Evolutionary conservation across 2,797 vertebrate genomes (phyloP).

Genomic region (Labroides dimidiatus): DNA sequence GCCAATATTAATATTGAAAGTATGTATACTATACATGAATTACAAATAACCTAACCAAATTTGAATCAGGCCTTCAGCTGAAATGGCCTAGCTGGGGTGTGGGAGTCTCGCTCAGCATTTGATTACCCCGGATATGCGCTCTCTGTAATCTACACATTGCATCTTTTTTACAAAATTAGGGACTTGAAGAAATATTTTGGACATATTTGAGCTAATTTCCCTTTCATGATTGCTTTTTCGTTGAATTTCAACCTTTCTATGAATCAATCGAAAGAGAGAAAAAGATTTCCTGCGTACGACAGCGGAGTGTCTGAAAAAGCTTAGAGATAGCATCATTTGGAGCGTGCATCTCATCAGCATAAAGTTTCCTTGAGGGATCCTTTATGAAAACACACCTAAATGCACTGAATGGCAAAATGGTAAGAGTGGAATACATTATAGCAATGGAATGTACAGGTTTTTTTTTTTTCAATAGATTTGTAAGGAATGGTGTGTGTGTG

Average conservation of each 20-base stretch:
- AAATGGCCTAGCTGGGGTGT: no score
- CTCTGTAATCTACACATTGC: neutral
- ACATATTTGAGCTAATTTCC: neutral
- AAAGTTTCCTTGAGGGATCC: neutral
- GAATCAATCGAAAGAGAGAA: neutral
- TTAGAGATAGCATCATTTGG: neutral
- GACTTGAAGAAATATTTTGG: neutral
- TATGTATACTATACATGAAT: no score
- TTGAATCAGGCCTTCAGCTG: conserved; percentile 1
- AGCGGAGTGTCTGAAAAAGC: neutral
- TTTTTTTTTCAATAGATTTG: conserved; percentile 7
- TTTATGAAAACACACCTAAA: conserved; percentile 8
- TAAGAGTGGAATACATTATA: neutral
- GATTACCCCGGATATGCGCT: neutral
- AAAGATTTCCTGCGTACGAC: neutral
- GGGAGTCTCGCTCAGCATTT: conserved; percentile 6
- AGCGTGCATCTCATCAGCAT: neutral
- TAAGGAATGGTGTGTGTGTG: neutral
- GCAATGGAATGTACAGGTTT: neutral
- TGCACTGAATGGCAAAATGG: neutral
- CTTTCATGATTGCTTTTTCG: neutral
- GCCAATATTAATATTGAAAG: no score
- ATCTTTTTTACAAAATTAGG: neutral
- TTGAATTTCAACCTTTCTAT: neutral
- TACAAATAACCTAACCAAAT: neutral